phyloP scores from a whole-genome alignment of 2,113 vertebrate species.

The Cynoglossus semilaevis region DNA sequence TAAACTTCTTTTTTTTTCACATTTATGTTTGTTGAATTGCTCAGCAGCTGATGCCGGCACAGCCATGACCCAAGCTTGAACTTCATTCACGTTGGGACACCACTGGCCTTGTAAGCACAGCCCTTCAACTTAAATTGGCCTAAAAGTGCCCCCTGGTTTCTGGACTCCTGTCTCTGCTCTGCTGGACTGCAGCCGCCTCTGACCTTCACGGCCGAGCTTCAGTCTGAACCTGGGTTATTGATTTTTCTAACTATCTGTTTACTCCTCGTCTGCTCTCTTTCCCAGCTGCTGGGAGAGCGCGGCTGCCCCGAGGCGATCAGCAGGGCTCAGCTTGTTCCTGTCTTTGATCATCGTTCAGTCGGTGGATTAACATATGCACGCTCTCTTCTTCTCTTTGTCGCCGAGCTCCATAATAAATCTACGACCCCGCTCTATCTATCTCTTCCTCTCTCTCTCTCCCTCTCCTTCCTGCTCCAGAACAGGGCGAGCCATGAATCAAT shows the following conservation, averaged over 20 bases:
- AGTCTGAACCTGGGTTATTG: slow-evolving; percentile 61
- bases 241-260: slow-evolving; percentile 76
- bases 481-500: slow-evolving; percentile 72
- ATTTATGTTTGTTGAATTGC: no score
- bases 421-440: slow-evolving; percentile 58
- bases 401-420: slow-evolving; percentile 74
- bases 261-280: slow-evolving; percentile 68
- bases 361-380: slow-evolving; percentile 81
- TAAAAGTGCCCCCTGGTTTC: slow-evolving; percentile 50
- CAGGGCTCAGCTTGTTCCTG: slow-evolving; percentile 80
- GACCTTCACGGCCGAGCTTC: slow-evolving; percentile 57
- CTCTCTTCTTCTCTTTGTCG: slow-evolving; percentile 78
- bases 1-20: no score
- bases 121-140: slow-evolving; percentile 53
- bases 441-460: slow-evolving; percentile 20
- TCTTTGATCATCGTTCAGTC: slow-evolving; percentile 84
- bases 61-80: slow-evolving; percentile 19
- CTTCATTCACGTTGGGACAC: slow-evolving; percentile 41
- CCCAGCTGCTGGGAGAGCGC: slow-evolving; percentile 72
- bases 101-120: slow-evolving; percentile 51
- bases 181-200: slow-evolving; percentile 44
- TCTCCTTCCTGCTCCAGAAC: slow-evolving; percentile 44
- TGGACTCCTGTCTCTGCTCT: slow-evolving; percentile 43
- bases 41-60: no score
- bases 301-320: slow-evolving; percentile 83